Conservation (phyloP, 2,797 vertebrate genomes). For the Manis javanica region DNA sequence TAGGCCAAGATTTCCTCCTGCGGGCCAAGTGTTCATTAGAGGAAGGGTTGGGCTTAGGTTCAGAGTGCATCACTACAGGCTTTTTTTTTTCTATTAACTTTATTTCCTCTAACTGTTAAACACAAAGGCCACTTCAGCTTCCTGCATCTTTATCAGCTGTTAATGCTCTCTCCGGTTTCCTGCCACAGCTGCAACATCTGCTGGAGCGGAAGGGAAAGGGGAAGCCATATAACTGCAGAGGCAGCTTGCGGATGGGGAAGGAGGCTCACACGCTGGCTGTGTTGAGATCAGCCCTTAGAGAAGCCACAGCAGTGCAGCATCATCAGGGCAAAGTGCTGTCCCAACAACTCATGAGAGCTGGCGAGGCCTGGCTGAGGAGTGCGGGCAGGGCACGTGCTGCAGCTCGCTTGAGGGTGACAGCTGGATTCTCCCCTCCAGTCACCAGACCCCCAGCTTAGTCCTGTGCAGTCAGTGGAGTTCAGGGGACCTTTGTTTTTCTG, state of each 20-base stretch:
- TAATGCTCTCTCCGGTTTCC: constrained; percentile 63
- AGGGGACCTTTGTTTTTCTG: background rate
- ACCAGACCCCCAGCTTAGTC: background rate
- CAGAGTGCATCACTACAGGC: background rate
- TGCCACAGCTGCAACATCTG: constrained; percentile 58
- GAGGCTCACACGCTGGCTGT: background rate
- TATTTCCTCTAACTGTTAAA: constrained; percentile 43
- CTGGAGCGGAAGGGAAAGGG: constrained; percentile 56
- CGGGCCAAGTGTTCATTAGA: background rate
- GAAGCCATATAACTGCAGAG: constrained; percentile 57
- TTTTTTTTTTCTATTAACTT: background rate
- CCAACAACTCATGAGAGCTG: background rate
- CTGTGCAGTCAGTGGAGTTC: background rate
- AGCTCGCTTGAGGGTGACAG: background rate
- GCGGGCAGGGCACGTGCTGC: background rate
- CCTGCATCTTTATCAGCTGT: constrained; percentile 71
- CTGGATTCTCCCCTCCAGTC: background rate
- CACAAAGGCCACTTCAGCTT: constrained; percentile 59
- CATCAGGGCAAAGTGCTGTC: background rate
- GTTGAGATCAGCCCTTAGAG: background rate
- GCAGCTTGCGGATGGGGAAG: background rate
- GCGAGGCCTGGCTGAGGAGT: background rate
- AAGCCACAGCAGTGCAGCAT: background rate
- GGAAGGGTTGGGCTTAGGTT: background rate
- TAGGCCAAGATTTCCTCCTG: background rate